Percentiles rank a stretch among this genome's conserved stretches.
Conservation (phyloP, 2,797 vertebrate genomes). For the Alectoris magna region DNA sequence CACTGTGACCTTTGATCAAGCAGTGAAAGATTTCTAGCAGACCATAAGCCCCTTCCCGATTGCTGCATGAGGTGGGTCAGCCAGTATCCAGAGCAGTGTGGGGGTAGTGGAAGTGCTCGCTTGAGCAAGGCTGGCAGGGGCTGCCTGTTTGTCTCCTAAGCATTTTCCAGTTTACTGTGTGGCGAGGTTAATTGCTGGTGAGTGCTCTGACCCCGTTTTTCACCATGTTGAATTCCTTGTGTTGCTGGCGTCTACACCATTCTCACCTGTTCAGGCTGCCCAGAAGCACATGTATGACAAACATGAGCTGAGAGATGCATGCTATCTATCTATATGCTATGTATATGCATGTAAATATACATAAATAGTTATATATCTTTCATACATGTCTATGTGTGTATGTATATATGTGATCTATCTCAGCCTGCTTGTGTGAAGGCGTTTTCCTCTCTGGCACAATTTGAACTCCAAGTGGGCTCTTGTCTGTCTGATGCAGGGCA, state of each 20-base stretch:
- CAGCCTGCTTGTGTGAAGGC: neutral
- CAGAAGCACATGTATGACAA: neutral
- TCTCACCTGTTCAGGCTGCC: neutral
- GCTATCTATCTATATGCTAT: neutral
- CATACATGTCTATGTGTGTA: neutral
- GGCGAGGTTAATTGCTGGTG: neutral
- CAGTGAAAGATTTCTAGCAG: neutral
- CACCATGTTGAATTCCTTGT: fast-evolving
- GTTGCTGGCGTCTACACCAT: fast-evolving
- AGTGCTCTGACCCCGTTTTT: fast-evolving
- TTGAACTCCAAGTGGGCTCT: neutral
- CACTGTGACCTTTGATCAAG: neutral
- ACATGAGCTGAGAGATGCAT: fast-evolving
- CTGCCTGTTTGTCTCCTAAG: neutral
- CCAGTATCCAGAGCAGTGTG: neutral
- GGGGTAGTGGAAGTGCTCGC: neutral
- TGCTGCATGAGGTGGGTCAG: neutral
- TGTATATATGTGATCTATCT: neutral
- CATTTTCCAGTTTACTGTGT: neutral
- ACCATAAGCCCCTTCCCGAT: neutral
- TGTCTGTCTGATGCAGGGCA: neutral
- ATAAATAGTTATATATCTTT: fast-evolving
- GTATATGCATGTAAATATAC: fast-evolving
- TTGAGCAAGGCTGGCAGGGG: neutral
- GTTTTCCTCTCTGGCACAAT: neutral